Conservation (phyloP, 2,888 invertebrate species). For the Adelognathus sp. region DNA sequence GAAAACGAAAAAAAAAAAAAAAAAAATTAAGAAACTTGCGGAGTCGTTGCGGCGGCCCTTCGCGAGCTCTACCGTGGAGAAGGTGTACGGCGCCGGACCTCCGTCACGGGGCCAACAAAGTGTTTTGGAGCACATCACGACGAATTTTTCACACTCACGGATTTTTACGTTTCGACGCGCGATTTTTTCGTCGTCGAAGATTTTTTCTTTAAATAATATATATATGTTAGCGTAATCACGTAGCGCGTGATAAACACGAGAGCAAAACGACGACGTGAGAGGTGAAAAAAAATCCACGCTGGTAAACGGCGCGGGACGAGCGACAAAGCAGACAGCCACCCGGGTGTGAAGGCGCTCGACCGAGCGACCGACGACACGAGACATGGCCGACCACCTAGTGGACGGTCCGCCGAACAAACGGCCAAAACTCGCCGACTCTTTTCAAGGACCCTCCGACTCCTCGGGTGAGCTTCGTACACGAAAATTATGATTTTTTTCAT, state of each 20-base stretch:
- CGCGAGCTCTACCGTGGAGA: slow-evolving; percentile 47
- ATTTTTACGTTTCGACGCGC: no score
- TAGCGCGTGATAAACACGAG: no score
- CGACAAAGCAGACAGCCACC: slow-evolving; percentile 35
- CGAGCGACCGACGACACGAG: slow-evolving; percentile 69
- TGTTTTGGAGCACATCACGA: no score
- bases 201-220: no score
- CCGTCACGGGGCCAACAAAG: no score
- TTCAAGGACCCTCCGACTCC: slow-evolving; percentile 91
- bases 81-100: slow-evolving; percentile 32
- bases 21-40: no score
- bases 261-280: no score
- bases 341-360: slow-evolving; percentile 56
- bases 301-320: slow-evolving; percentile 31
- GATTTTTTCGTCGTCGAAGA: no score
- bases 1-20: no score
- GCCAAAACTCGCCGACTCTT: slow-evolving; percentile 93
- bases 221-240: no score
- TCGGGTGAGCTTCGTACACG: slow-evolving; percentile 85
- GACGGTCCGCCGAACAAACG: slow-evolving; percentile 98
- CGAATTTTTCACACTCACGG: no score
- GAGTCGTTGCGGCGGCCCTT: slow-evolving; percentile 33
- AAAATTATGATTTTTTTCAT: slow-evolving; percentile 67
- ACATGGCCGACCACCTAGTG: slow-evolving; percentile 96
- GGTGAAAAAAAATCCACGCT: slow-evolving; percentile 26